A percentile compares a stretch with the other conserved stretches of the same genome.
Evolutionary conservation across 1,140 invertebrate species (phyloP).

Genomic region (Pollicipes pollicipes): DNA sequence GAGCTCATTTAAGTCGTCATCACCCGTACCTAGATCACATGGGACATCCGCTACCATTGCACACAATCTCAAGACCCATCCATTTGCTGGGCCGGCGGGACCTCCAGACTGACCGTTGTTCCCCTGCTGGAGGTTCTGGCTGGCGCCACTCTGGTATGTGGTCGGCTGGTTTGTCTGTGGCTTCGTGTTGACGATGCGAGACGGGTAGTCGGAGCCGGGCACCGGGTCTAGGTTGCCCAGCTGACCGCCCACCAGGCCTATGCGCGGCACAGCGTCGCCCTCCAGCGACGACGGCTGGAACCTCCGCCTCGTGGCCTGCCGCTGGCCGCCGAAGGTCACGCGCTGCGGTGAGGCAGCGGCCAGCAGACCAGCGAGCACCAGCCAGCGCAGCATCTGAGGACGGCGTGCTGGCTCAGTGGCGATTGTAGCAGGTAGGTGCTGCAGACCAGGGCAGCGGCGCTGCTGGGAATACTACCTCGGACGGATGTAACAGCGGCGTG

Average conservation of each 20-base stretch:
- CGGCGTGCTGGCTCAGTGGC: too few relatives aligned
- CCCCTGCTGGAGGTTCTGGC: not conserved
- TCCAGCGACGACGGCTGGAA: not conserved
- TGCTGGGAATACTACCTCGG: too few relatives aligned
- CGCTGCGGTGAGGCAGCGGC: not conserved
- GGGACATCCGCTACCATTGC: too few relatives aligned
- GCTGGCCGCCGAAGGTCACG: not conserved
- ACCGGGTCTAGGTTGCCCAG: not conserved
- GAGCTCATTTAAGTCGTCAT: too few relatives aligned
- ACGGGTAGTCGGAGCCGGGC: not conserved
- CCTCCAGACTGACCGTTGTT: not conserved
- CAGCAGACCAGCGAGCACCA: not conserved
- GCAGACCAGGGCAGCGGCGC: too few relatives aligned
- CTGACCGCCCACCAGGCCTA: not conserved
- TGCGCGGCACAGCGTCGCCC: not conserved
- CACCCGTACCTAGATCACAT: too few relatives aligned
- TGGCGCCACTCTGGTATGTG: too few relatives aligned
- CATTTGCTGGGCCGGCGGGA: too few relatives aligned
- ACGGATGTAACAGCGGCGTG: too few relatives aligned
- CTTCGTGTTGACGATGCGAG: slow-evolving; percentile 2
- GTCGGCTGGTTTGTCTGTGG: not conserved
- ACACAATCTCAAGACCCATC: too few relatives aligned
- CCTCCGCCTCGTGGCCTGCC: not conserved
- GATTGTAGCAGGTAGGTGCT: too few relatives aligned
- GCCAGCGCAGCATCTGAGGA: not conserved